A percentile compares a stretch with the other conserved stretches of the same genome.
These are phyloP conservation scores for Ips typographus DNA, from an alignment of 1,140 invertebrate genomes.

Conservation along the genomic window DNA sequence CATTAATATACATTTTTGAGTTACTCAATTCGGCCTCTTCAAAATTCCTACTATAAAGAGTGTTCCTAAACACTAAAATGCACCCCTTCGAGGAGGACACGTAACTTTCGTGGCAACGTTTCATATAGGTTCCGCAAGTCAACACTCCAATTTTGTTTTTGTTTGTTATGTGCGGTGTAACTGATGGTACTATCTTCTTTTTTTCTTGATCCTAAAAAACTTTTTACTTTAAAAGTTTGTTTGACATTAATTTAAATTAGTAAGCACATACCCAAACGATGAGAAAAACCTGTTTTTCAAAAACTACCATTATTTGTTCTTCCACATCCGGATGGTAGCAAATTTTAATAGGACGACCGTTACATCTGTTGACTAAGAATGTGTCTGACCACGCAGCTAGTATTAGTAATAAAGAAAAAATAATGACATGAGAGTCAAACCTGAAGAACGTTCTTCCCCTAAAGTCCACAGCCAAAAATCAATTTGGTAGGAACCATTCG, in stretches of 20 bases:
- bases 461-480: slow-evolving; percentile 61
- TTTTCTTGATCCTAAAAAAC: background rate
- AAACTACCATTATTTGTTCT: slow-evolving; percentile 51
- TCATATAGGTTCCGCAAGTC: slow-evolving; percentile 41
- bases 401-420: background rate
- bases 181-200: slow-evolving; percentile 26
- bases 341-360: slow-evolving; percentile 46
- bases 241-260: background rate
- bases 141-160: slow-evolving; percentile 38
- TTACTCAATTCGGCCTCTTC: slow-evolving; percentile 38
- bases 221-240: slow-evolving; percentile 28
- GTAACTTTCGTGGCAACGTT: slow-evolving; percentile 43
- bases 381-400: slow-evolving; percentile 17
- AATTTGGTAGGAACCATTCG: slow-evolving; percentile 48
- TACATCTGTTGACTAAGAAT: slow-evolving; percentile 25
- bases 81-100: slow-evolving; percentile 39
- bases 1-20: slow-evolving; percentile 43
- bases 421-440: slow-evolving; percentile 29
- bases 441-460: slow-evolving; percentile 53
- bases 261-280: slow-evolving; percentile 49
- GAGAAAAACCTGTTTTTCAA: slow-evolving; percentile 49
- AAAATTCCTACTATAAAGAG: slow-evolving; percentile 39
- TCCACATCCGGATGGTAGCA: slow-evolving; percentile 49
- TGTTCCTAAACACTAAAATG: slow-evolving; percentile 44
- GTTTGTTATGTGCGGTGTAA: slow-evolving; percentile 34